Evolutionary conservation across 2,113 vertebrate genomes (phyloP), one percentile per base, ranked within the genome.

Genomic region (Anolis sagrei): DNA sequence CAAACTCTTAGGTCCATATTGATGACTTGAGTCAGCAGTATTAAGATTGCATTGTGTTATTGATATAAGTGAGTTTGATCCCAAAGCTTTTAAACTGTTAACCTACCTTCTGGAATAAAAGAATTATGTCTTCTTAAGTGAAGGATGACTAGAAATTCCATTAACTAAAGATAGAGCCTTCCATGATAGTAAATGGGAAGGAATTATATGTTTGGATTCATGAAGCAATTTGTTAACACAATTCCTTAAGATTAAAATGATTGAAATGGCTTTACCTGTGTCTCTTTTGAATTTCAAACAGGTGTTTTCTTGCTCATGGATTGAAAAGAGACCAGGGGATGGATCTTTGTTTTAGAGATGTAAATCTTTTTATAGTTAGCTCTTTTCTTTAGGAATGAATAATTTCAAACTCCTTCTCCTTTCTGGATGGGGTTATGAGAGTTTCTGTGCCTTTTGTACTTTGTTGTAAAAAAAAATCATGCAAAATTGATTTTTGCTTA

Each of bases 181-280:
- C 87, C 82, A 86, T 88, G 86, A 58, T 44, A 89, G 29, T 5
- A 36, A 27, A 77, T 36, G 85, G 13, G 0, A 5, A 39, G 11
- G 44, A 76, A 87, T 89, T 58, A 66, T 88, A 88, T 34, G n/a
- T 32, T 21, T 89, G 51, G 76, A 51, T 62, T 32, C 51, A 5
- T 36, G 18, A 8, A 76, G 36, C 62, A 25, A 48, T 87, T 39
- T 16, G n/a, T 72, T 87, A 29, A 49, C 83, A 89, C 27, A 79
- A 0, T 74, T 80, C 48, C 85, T 79, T 88, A 2, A 79, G 86
- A 69, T 84, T 84, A 86, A 25, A 84, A 48, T 68, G 58, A 48
- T 70, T 86, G 74, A 90, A 94, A 86, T 89, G 80, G 49, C 19
- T 39, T 86, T 76, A 78, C 72, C 77, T 69, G 86, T 49, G 85